Percentiles rank a stretch among this genome's conserved stretches.
phyloP scores from a whole-genome alignment of 2,797 vertebrate species.

The Melanotaenia parkinsoni region DNA sequence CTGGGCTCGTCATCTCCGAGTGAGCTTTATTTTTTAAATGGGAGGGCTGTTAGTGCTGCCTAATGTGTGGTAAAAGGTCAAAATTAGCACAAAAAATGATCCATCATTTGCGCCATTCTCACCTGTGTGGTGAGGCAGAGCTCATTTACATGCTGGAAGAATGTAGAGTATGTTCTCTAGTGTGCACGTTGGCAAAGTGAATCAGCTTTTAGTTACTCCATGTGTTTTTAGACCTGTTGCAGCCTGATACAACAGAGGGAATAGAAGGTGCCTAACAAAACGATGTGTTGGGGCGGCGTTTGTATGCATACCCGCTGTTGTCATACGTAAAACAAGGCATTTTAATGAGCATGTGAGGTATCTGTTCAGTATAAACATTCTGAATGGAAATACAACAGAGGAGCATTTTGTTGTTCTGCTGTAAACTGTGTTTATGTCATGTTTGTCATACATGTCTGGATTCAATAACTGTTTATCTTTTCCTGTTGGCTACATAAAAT shows the following conservation, averaged over 20 bases:
- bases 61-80: constrained; percentile 69
- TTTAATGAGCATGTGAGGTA: constrained; percentile 2
- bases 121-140: constrained; percentile 46
- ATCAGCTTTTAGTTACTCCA: constrained; percentile 28
- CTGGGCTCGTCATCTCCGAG: constrained; percentile 53
- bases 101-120: constrained; percentile 52
- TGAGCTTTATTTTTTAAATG: constrained; percentile 48
- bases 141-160: constrained; percentile 54
- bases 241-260: constrained; percentile 29
- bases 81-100: constrained; percentile 71
- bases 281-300: not conserved
- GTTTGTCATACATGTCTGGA: not conserved
- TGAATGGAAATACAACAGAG: not conserved
- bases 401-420: not conserved
- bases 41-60: constrained; percentile 55
- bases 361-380: constrained; percentile 6
- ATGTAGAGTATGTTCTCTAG: constrained; percentile 42
- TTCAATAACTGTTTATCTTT: not conserved
- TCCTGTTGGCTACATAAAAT: not conserved
- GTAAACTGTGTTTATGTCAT: not conserved
- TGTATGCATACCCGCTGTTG: constrained; percentile 17
- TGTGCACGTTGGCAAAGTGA: constrained; percentile 2
- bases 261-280: constrained; percentile 6
- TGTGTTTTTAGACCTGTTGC: constrained; percentile 29
- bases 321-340: constrained; percentile 10